Evolutionary conservation across 2,888 invertebrate species (phyloP).

Genomic region (Alcis repandata): DNA sequence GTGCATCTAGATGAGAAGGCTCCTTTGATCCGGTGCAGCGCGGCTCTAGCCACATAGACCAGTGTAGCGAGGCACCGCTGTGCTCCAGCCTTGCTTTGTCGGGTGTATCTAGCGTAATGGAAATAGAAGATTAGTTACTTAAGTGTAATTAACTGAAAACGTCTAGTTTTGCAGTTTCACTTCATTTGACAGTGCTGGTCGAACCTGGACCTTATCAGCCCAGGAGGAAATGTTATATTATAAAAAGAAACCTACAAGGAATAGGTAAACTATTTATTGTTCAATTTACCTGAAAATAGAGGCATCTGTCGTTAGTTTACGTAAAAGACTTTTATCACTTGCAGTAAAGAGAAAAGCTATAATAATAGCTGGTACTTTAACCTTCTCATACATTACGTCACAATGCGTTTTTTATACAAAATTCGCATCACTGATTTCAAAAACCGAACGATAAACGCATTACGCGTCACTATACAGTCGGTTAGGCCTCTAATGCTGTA

Average conservation of each 20-base stretch:
- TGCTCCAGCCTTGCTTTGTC: constrained; percentile 19
- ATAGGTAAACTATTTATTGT: too few relatives aligned
- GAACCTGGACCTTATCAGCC: too few relatives aligned
- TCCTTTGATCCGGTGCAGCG: constrained; percentile 39
- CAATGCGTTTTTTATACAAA: constrained; percentile 16
- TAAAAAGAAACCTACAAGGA: too few relatives aligned
- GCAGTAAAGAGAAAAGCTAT: not conserved
- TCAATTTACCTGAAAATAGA: too few relatives aligned
- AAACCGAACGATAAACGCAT: constrained; percentile 49
- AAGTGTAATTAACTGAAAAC: constrained; percentile 10
- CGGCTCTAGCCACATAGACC: not conserved
- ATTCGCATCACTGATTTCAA: constrained; percentile 30
- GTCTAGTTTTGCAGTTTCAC: not conserved
- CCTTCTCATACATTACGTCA: not conserved
- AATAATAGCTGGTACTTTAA: too few relatives aligned
- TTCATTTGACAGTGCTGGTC: not conserved
- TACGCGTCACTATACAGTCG: constrained; percentile 52
- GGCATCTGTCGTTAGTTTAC: not conserved
- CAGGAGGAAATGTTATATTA: not conserved
- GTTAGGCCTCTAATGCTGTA: constrained; percentile 51
- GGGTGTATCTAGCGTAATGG: constrained; percentile 21
- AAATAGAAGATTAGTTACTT: constrained; percentile 23
- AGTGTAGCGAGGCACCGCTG: not conserved
- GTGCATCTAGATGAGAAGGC: constrained; percentile 20
- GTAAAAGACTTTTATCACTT: not conserved